Evolutionary conservation across 2,797 vertebrate genomes (phyloP), one percentile per base, ranked within the genome.

Genomic region (Dermochelys coriacea): DNA sequence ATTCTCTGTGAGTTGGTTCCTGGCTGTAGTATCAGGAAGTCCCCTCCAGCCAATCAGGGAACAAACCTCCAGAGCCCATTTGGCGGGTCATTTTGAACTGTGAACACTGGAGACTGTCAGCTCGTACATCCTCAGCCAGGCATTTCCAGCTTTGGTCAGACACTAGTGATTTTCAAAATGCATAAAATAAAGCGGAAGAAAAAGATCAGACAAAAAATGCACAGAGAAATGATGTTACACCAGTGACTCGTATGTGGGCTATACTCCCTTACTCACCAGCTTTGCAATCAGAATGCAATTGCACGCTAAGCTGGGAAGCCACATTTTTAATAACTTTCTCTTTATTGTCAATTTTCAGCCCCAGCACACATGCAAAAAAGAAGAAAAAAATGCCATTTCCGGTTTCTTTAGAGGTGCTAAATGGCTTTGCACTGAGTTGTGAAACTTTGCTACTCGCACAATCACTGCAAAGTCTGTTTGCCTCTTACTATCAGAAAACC

Each of bases 281-380:
- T 84, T 88, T 94, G 71, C 57, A n/a, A 78, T 82, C 91, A 91
- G 84, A 88, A 85, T 59, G 93, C 89, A 93, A 91, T 95, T 93
- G 92, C n/a, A 87, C 88, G 82, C 86, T 89, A 59, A 83, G 91
- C 92, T 34, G 23, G 87, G 93, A 93, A 97, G 84, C 25, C 82
- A 85, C 41, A 29, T 21, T 91, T 94, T 85, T 91, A 95, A 89
- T 82, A 54, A 96, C 91, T 84, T 80, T 83, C n/a, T 85, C 92
- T 57, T 96, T 96, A 93, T 90, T 94, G 93, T 93, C 86, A 88
- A 92, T 59, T 31, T 92, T 91, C 94, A 95, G 91, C 91, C 94
- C 49, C 88, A 94, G 75, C 85, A 86, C 49, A 18, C 83, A 52
- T 11, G 82, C 49, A 54, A 47, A 47, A 54, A 47, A 64, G 77